These are phyloP conservation scores for Tinea pellionella DNA, from an alignment of 2,888 invertebrate genomes.

Conservation along the genomic window DNA sequence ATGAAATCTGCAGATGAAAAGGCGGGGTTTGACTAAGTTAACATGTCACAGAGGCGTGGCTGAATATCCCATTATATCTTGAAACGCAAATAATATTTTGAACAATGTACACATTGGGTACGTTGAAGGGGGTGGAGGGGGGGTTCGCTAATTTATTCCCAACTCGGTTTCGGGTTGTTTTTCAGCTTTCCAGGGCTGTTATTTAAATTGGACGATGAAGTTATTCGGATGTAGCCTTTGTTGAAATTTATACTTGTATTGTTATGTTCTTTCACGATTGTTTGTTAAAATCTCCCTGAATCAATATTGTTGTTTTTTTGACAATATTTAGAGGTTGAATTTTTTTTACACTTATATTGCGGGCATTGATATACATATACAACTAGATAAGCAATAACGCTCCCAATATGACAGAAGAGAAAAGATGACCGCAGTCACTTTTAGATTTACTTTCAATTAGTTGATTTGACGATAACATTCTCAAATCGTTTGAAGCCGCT, in stretches of 20 bases:
- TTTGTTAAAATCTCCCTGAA: neutral
- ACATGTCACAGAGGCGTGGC: slow-evolving; percentile 69
- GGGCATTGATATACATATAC: too few relatives aligned
- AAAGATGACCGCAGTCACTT: too few relatives aligned
- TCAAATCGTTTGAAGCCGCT: too few relatives aligned
- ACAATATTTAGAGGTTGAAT: neutral
- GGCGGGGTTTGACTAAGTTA: slow-evolving; percentile 62
- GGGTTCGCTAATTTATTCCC: slow-evolving; percentile 66
- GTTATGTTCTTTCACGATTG: slow-evolving; percentile 9
- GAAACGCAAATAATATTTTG: slow-evolving; percentile 80
- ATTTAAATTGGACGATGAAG: slow-evolving; percentile 66
- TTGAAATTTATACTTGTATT: slow-evolving; percentile 24
- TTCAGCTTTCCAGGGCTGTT: slow-evolving; percentile 69
- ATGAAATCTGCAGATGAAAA: slow-evolving; percentile 30
- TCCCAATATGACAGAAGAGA: too few relatives aligned
- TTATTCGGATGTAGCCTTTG: slow-evolving; percentile 60
- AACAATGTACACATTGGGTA: slow-evolving; percentile 76
- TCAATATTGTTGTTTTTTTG: slow-evolving; percentile 12
- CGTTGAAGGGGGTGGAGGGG: slow-evolving; percentile 40
- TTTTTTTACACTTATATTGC: neutral
- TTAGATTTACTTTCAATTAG: too few relatives aligned
- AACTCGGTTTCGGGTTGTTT: slow-evolving; percentile 69
- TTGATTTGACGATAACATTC: too few relatives aligned
- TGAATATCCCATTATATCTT: slow-evolving; percentile 69
- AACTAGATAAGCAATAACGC: too few relatives aligned